A percentile compares a stretch with the other conserved stretches of the same genome.
phyloP scores from a whole-genome alignment of 2,113 vertebrate genomes.

The Sinocyclocheilus rhinocerous region DNA sequence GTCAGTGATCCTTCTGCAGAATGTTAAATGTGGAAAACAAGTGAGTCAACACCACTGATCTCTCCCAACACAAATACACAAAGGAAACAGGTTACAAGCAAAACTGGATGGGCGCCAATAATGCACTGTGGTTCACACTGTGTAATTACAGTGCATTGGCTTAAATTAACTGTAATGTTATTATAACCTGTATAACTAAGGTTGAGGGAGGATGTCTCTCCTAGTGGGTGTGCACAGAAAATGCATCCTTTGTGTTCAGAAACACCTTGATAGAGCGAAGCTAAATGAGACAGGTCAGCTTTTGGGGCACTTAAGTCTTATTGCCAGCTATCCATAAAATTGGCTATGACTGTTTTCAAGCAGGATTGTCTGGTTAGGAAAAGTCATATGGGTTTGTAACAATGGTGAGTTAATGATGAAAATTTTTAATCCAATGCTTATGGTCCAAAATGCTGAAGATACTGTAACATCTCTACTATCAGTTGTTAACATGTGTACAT shows the following conservation, averaged over 20 bases:
- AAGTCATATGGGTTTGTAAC: background rate
- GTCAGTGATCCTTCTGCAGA: background rate
- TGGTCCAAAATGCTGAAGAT: background rate
- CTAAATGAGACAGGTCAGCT: background rate
- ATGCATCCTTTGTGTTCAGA: background rate
- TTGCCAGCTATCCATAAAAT: background rate
- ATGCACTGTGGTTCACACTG: slow-evolving; percentile 55
- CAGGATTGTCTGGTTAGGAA: background rate
- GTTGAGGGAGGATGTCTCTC: background rate
- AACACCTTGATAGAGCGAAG: background rate
- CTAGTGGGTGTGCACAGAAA: background rate
- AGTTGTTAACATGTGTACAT: background rate
- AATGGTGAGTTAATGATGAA: background rate
- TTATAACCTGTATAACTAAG: slow-evolving; percentile 39
- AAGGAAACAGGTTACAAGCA: background rate
- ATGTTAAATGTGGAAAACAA: slow-evolving; percentile 37
- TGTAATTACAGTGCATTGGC: slow-evolving; percentile 62
- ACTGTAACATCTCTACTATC: background rate
- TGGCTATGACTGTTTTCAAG: background rate
- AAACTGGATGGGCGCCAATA: slow-evolving; percentile 56
- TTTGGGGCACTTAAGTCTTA: background rate
- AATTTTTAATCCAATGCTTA: background rate
- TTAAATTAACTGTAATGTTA: slow-evolving; percentile 61
- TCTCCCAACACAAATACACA: slow-evolving; percentile 3
- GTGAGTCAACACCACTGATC: slow-evolving; percentile 13